Percentiles rank a stretch among this genome's conserved stretches.
Conservation (phyloP, 2,113 vertebrate species). For the Pungitius pungitius region DNA sequence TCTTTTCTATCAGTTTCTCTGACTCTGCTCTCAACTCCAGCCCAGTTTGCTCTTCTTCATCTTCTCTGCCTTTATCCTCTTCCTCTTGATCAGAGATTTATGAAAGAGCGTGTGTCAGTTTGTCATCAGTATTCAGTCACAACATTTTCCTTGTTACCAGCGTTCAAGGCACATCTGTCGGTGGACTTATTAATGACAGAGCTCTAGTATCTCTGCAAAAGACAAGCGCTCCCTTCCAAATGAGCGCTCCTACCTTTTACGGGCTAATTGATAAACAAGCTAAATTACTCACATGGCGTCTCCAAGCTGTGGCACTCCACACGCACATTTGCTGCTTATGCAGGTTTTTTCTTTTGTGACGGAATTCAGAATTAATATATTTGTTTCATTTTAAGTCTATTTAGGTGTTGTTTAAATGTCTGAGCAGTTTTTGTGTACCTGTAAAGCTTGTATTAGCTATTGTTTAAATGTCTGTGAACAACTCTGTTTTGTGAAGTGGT, state of each 20-base stretch:
- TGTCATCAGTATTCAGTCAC: slow-evolving; percentile 70
- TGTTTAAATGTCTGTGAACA: slow-evolving; percentile 35
- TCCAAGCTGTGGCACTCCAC: slow-evolving; percentile 36
- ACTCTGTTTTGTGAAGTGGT: slow-evolving; percentile 35
- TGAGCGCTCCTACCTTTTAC: slow-evolving; percentile 16
- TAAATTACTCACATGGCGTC: slow-evolving; percentile 50
- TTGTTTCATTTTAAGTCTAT: slow-evolving; percentile 17
- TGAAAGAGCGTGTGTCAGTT: slow-evolving; percentile 61
- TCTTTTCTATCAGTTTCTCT: slow-evolving; percentile 73
- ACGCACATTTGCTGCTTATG: slow-evolving; percentile 22
- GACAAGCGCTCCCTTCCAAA: slow-evolving; percentile 12
- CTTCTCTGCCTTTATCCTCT: slow-evolving; percentile 31
- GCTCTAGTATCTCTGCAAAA: slow-evolving; percentile 25
- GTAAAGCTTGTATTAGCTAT: slow-evolving; percentile 38
- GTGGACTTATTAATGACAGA: slow-evolving; percentile 50
- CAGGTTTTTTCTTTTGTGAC: slow-evolving; percentile 21
- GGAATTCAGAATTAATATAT: slow-evolving; percentile 2
- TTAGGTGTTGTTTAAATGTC: slow-evolving; percentile 26
- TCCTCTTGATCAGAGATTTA: slow-evolving; percentile 39
- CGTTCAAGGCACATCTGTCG: slow-evolving; percentile 52
- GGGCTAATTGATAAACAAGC: slow-evolving; percentile 54
- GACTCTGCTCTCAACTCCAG: slow-evolving; percentile 48
- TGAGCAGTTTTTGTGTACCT: slow-evolving; percentile 37
- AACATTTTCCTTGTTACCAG: slow-evolving; percentile 49
- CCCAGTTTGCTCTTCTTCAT: slow-evolving; percentile 41